phyloP scores from a whole-genome alignment of 1,140 invertebrate species.

The Eulimnadia texana region DNA sequence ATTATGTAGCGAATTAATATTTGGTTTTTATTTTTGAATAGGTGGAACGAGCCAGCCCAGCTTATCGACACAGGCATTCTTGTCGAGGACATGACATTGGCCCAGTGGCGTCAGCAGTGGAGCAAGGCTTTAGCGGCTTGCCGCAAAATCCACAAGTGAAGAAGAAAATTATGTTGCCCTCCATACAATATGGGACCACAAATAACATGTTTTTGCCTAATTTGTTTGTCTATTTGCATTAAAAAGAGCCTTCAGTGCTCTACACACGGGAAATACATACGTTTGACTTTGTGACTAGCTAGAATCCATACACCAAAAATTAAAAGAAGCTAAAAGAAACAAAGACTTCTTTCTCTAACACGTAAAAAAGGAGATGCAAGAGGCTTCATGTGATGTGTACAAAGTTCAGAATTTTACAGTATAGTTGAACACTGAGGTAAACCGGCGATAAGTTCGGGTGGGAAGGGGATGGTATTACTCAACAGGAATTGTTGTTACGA shows the following conservation, averaged over 20 bases:
- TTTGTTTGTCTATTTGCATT: too few relatives aligned
- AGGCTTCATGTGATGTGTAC: not conserved
- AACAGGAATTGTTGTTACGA: not conserved
- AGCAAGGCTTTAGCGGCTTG: not conserved
- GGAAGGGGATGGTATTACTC: not conserved
- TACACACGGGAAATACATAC: not conserved
- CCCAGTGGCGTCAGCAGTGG: slow-evolving; percentile 5
- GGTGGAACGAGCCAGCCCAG: slow-evolving; percentile 14
- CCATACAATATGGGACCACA: not conserved
- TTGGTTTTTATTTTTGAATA: not conserved
- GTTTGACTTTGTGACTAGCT: not conserved
- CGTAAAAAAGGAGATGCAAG: too few relatives aligned
- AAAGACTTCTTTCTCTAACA: too few relatives aligned
- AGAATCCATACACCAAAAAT: not conserved
- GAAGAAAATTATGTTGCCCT: too few relatives aligned
- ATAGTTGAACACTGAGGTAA: not conserved
- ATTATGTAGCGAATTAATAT: not conserved
- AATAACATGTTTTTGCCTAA: not conserved
- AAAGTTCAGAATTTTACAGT: not conserved
- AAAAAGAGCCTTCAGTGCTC: too few relatives aligned
- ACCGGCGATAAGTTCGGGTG: not conserved
- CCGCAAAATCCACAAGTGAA: not conserved
- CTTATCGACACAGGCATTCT: not conserved
- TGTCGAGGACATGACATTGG: slow-evolving; percentile 1
- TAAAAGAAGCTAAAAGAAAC: too few relatives aligned